Percentiles rank a stretch among this genome's conserved stretches.
Conservation (phyloP, 1,140 invertebrate genomes). For the Zaprionus camerounensis region DNA sequence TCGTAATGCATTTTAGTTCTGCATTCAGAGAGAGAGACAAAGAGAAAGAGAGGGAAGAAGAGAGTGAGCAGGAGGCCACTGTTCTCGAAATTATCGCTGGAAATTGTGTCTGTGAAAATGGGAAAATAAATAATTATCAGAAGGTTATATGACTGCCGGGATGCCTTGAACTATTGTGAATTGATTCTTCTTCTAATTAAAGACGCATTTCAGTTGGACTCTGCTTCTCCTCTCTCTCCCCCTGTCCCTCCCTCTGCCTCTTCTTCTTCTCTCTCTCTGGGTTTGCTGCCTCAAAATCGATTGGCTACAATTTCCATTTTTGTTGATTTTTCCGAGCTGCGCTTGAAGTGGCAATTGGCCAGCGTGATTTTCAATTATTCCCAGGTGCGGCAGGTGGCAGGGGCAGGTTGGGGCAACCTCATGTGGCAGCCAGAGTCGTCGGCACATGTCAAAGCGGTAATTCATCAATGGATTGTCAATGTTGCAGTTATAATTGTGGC, state of each 20-base stretch:
- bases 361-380: constrained; percentile 77
- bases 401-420: neutral
- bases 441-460: constrained; percentile 77
- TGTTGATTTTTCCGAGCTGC: constrained; percentile 66
- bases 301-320: constrained; percentile 80
- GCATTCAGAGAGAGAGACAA: constrained; percentile 38
- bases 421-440: constrained; percentile 30
- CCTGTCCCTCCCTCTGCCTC: neutral
- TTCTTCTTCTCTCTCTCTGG: neutral
- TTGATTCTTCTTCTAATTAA: constrained; percentile 69
- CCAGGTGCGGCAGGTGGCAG: constrained; percentile 18
- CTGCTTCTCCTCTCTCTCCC: constrained; percentile 22
- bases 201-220: constrained; percentile 52
- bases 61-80: constrained; percentile 12
- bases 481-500: constrained; percentile 58
- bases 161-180: constrained; percentile 8
- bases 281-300: constrained; percentile 55
- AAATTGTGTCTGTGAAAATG: constrained; percentile 63
- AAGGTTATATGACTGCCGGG: constrained; percentile 38
- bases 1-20: constrained; percentile 83
- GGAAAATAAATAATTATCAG: constrained; percentile 75
- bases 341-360: constrained; percentile 70
- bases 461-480: constrained; percentile 4
- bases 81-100: constrained; percentile 63
- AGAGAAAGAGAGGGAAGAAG: neutral